Base-by-base conservation (phyloP, 1,140 invertebrate species). In the Diorhabda elongata region DNA sequence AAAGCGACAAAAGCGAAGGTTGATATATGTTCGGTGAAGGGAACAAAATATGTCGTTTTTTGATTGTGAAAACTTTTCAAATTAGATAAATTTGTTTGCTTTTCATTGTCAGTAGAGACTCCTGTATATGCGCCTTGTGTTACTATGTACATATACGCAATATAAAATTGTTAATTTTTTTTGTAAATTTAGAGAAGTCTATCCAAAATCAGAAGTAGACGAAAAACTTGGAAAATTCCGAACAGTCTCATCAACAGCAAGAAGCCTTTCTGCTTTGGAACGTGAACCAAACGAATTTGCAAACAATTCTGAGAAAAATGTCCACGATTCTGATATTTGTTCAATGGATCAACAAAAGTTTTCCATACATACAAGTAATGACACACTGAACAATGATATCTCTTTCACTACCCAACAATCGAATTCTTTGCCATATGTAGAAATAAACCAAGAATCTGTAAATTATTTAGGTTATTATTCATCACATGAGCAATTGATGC, bases 381-480 rank as follows among this genome's bases (percentile, higher is more conserved):
- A 71, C 66, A 64, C 63, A 67, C 52, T 44, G 43, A 67, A 58
- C n/a, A 73, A 66, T 45, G 47, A 61, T 11, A 61, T 44, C 41
- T 69, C 63, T 9, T 62, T 5, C 11, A 42, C 64, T 3, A 69
- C 43, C 42, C 67, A 66, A 45, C 64, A 69, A 43, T 68, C 61
- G 8, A 60, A 2, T 61, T 64, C 26, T 43, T 57, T 73, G 42
- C 66, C 69, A 6, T 71, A 76, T 61, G 65, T 79, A 11, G 75
- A 72, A 72, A 81, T 86, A 69, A 84, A 86, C 42, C 87, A 87
- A 72, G 90, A 91, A 77, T 86, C 84, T 7, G 86, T 91, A 2
- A 90, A 90, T 81, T 92, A 92, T 79, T 81, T 92, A 7, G 90
- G 90, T 3, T 92, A 91, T 74, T 92, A 90, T 77, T 91, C 90